Evolutionary conservation across 2,113 vertebrate genomes (phyloP).

Genomic region (Sturnus vulgaris): DNA sequence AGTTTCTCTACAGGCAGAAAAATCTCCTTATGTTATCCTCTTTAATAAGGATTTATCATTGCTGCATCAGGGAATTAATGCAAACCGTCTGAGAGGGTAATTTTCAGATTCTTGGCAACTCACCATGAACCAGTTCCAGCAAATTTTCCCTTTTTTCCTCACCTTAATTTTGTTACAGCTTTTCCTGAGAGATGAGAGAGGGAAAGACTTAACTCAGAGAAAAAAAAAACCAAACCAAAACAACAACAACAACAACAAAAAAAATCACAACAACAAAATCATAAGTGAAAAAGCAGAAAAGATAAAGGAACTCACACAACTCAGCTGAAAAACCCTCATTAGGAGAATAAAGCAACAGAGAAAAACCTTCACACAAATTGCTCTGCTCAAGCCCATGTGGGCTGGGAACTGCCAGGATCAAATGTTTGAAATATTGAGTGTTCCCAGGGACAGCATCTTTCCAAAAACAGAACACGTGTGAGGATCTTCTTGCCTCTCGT

Average conservation of each 20-base stretch:
- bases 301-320: neutral
- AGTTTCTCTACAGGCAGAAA: neutral
- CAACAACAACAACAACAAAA: too few species aligned
- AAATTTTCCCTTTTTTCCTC: neutral
- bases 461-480: neutral
- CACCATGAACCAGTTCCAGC: neutral
- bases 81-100: conserved; percentile 11
- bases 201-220: neutral
- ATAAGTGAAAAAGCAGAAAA: neutral
- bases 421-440: conserved; percentile 10
- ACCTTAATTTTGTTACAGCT: conserved; percentile 4
- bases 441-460: conserved; percentile 15
- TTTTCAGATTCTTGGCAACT: conserved; percentile 6
- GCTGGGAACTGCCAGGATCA: conserved; percentile 35
- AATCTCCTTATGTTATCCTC: conserved; percentile 21
- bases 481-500: conserved; percentile 1
- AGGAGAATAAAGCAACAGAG: neutral
- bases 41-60: conserved; percentile 40
- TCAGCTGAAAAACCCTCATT: neutral
- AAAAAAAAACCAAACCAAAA: neutral
- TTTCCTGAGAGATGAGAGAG: neutral
- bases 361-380: neutral
- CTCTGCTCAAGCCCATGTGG: neutral
- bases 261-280: neutral
- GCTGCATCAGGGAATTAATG: conserved; percentile 15